These are phyloP conservation scores for Monarcha castaneiventris DNA, from an alignment of 2,113 vertebrate genomes.

Conservation along the genomic window DNA sequence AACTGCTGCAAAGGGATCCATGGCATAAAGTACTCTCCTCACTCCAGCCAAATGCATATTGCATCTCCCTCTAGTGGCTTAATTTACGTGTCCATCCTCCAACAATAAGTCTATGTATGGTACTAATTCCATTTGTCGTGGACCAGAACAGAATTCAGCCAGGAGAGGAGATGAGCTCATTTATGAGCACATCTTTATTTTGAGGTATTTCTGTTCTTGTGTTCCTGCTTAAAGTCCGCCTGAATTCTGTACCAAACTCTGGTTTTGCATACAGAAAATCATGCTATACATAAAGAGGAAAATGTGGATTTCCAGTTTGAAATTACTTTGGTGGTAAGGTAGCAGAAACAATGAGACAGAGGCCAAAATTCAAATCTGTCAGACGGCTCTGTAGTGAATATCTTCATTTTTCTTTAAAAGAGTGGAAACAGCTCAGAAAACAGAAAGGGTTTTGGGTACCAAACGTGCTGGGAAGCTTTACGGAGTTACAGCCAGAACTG, in stretches of 20 bases:
- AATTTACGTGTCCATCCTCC: neutral
- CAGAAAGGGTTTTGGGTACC: neutral
- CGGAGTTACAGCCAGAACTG: neutral
- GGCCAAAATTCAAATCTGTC: neutral
- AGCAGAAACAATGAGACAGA: neutral
- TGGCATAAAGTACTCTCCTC: neutral
- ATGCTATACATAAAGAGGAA: neutral
- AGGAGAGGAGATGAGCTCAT: neutral
- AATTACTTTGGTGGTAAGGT: neutral
- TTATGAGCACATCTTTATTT: neutral
- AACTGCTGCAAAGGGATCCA: neutral
- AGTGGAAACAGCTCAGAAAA: neutral
- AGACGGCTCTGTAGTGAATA: neutral
- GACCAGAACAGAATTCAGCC: neutral
- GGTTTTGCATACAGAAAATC: neutral
- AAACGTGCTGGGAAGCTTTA: neutral
- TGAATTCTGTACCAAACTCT: neutral
- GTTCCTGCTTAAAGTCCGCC: neutral
- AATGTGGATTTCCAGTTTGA: neutral
- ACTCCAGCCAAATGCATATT: slow-evolving; percentile 15
- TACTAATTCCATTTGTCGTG: neutral
- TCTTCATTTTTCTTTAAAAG: neutral
- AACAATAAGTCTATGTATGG: neutral
- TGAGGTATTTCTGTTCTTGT: neutral
- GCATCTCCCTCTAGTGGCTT: slow-evolving; percentile 53